A percentile compares a stretch with the other conserved stretches of the same genome.
These are phyloP conservation scores for Pimpla rufipes DNA, from an alignment of 2,888 invertebrate species.

Conservation along the genomic window DNA sequence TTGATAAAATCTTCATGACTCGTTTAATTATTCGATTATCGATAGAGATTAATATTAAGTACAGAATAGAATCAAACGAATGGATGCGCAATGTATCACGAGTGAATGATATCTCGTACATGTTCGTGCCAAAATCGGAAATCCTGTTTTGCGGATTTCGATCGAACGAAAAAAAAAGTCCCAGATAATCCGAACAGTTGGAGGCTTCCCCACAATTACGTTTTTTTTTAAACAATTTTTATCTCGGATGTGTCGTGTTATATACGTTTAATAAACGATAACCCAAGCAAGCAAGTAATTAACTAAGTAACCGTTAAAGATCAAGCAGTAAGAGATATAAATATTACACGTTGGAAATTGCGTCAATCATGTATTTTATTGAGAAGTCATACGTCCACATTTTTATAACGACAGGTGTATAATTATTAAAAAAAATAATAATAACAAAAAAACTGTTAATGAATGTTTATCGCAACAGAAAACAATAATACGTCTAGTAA, in stretches of 20 bases:
- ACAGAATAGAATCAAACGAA: slow-evolving; percentile 8
- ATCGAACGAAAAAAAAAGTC: neutral
- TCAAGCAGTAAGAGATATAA: slow-evolving; percentile 36
- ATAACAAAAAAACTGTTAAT: neutral
- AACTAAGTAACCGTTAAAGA: slow-evolving; percentile 18
- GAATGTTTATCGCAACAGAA: slow-evolving; percentile 46
- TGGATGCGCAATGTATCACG: neutral
- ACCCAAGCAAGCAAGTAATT: slow-evolving; percentile 15
- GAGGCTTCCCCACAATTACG: neutral
- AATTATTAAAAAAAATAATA: slow-evolving; percentile 21
- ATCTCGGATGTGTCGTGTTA: slow-evolving; percentile 54
- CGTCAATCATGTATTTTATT: slow-evolving; percentile 35
- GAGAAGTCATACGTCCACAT: slow-evolving; percentile 36
- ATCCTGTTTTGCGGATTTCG: neutral
- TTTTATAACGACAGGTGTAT: slow-evolving; percentile 33
- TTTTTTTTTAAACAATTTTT: slow-evolving; percentile 71
- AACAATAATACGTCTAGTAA: slow-evolving; percentile 43
- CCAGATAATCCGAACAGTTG: neutral
- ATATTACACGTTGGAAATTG: neutral
- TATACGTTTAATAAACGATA: slow-evolving; percentile 12
- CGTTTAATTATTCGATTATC: neutral
- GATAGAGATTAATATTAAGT: slow-evolving; percentile 1
- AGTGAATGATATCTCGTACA: neutral
- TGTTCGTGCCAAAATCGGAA: slow-evolving; percentile 6
- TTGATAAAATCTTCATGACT: neutral